Evolutionary conservation across 1,140 invertebrate species (phyloP).

Genomic region (Manduca sexta): DNA sequence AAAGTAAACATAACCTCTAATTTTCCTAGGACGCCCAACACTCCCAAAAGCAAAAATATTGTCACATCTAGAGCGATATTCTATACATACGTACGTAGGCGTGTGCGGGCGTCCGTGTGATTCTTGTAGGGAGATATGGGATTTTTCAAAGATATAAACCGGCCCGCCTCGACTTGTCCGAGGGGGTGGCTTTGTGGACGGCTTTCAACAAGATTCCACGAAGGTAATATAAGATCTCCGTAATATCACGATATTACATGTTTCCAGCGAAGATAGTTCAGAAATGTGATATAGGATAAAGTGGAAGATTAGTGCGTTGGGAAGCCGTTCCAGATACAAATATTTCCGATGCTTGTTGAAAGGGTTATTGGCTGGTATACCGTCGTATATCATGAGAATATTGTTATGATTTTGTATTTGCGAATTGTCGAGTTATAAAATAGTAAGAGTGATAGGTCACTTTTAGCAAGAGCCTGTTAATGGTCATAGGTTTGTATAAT

Average conservation of each 20-base stretch:
- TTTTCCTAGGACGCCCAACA: too few species aligned
- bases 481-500: too few species aligned
- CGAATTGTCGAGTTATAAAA: too few species aligned
- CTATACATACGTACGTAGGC: constrained; percentile 32
- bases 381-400: too few species aligned
- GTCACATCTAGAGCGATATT: constrained; percentile 20
- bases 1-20: too few species aligned
- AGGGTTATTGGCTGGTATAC: too few species aligned
- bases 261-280: constrained; percentile 1
- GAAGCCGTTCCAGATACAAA: too few species aligned
- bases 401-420: too few species aligned
- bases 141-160: constrained; percentile 58
- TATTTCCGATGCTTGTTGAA: too few species aligned
- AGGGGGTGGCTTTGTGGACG: constrained; percentile 23
- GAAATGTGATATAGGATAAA: not conserved
- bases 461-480: too few species aligned
- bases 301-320: too few species aligned
- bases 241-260: constrained; percentile 1
- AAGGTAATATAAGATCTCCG: not conserved
- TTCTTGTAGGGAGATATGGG: constrained; percentile 62
- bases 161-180: constrained; percentile 46
- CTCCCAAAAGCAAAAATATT: not conserved
- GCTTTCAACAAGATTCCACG: not conserved
- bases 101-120: constrained; percentile 61
- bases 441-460: too few species aligned